These are phyloP conservation scores for Phymorhynchus buccinoides DNA, from an alignment of 1,140 invertebrate genomes.

Conservation along the genomic window DNA sequence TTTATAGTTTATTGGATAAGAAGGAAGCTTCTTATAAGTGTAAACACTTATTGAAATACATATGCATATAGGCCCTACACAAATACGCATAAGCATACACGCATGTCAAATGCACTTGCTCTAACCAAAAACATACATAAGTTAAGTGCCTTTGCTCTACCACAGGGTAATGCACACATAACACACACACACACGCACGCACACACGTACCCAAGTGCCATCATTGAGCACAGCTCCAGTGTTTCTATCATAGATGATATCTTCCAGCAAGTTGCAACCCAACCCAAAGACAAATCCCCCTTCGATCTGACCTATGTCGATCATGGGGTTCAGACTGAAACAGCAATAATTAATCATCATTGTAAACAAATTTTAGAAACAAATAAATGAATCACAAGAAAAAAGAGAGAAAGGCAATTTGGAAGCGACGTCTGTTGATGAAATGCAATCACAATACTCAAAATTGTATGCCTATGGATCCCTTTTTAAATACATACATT, in stretches of 20 bases:
- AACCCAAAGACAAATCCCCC: conserved; percentile 90
- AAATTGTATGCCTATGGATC: too few relatives aligned
- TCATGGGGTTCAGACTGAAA: conserved; percentile 62
- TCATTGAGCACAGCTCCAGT: conserved; percentile 83
- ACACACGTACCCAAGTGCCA: conserved; percentile 80
- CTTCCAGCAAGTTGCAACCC: conserved; percentile 85
- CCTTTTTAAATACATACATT: too few relatives aligned
- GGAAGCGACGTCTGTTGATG: too few relatives aligned
- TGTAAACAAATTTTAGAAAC: too few relatives aligned
- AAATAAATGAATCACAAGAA: too few relatives aligned
- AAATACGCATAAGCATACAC: too few relatives aligned
- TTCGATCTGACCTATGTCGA: conserved; percentile 89
- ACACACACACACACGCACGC: not conserved
- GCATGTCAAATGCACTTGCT: not conserved
- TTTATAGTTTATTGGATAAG: too few relatives aligned
- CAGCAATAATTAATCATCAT: not conserved
- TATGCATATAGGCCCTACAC: not conserved
- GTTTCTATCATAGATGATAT: conserved; percentile 80
- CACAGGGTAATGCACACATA: not conserved
- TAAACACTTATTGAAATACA: not conserved
- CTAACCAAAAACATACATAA: too few relatives aligned
- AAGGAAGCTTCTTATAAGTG: too few relatives aligned
- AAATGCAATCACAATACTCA: too few relatives aligned
- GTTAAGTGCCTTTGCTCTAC: too few relatives aligned
- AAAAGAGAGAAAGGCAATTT: too few relatives aligned